Base-by-base conservation (phyloP, 2,888 invertebrate genomes). In the Parnassius smintheus region DNA sequence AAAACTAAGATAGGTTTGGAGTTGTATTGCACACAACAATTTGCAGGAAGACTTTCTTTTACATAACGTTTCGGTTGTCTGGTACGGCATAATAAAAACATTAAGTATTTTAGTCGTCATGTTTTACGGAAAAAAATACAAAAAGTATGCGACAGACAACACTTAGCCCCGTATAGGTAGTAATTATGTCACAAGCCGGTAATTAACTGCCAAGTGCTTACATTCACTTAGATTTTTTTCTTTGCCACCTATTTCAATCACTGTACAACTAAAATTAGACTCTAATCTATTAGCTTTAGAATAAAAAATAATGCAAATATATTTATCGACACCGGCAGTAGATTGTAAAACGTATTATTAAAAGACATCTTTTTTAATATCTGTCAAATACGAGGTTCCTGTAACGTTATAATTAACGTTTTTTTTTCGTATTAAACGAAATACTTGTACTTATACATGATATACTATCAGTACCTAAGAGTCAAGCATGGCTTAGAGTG, bases 121-220 rank as follows among this genome's bases (percentile, higher is more conserved):
- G 62, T 68, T 62, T 65, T 61, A 75, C 74, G 74, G 75, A 74
- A 73, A 70, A 72, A 70, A 68, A 35, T 35, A 35, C 7, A 35
- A 71, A 75, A 71, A 44, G 35, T 22, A 59, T n/a, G 45, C 66
- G 68, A 76, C 74, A 75, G 73, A 71, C 72, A 71, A 72, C 68
- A 64, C 73, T 69, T 64, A 71, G 65, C 65, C 56, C 68, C 69
- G 70, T 72, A 72, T 66, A 18, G 18, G 18, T 18, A 69, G 81
- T 78, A 85, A 85, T 85, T 84, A 85, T 83, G 84, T 85, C 85
- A 80, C 77, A 77, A 71, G 80, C 73, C 73, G 75, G 74, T 78
- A 82, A 86, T 85, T 86, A 85, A 70, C 70, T 67, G 66, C 66
- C 65, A 66, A 73, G 73, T 75, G 75, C 75, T 77, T 67, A 67